Evolutionary conservation across 1,140 invertebrate species (phyloP), one percentile per base, ranked within the genome.

Genomic region (Phymorhynchus buccinoides): DNA sequence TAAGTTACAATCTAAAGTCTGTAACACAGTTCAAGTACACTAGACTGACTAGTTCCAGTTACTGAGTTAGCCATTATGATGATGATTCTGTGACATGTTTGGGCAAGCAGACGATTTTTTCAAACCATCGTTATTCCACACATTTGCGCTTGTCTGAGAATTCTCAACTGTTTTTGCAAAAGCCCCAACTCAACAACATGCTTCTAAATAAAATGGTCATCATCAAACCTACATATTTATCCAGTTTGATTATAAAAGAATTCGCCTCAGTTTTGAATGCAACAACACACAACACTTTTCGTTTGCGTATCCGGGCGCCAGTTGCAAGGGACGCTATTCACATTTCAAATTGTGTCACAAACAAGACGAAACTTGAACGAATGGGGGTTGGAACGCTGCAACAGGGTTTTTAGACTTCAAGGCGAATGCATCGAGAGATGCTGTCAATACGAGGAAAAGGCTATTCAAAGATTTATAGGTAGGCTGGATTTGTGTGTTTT

Each of bases 391-490:
- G 2, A 16, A 16, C 14, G 2, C 56, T n/a, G n/a, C n/a, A n/a
- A n/a, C n/a, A n/a, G n/a, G n/a, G n/a, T n/a, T n/a, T n/a, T n/a
- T n/a, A n/a, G n/a, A 62, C 9, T 73, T 35, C 7, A 32, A 35
- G 71, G 16, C 32, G 37, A 35, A 73, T 32, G 71, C 32, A 73
- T 73, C 6, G 22, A 35, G 73, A 56, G 41, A 71, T 71, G 81
- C 41, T 83, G 39, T 66, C 62, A 37, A 30, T 83, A 14, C 71
- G 39, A 66, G 81, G 81, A 32, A 83, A 83, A n/a, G 81, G 62
- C 35, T 83, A 71, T 71, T 83, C 81, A 39, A 83, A 83, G 18
- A 83, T 42, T 4, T 42, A 42, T 30, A 83, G 81, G 81, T 83
- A 83, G 2, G 22, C 44, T 16, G 75, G 32, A 39, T 75, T 3